Conservation (phyloP, 1,140 invertebrate species). For the Bombus superbus region DNA sequence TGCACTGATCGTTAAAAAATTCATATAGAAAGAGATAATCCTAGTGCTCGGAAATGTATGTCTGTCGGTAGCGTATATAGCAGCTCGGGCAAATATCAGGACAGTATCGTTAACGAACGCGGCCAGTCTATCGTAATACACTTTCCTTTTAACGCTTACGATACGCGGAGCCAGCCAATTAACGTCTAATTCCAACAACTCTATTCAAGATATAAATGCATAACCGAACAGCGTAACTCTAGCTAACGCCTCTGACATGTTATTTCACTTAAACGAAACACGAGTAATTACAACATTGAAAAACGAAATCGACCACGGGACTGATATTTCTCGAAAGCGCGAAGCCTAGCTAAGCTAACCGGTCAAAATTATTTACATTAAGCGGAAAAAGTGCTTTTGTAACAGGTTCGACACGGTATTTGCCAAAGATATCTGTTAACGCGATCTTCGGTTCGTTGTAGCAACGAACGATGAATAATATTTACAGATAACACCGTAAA, state of each 20-base stretch:
- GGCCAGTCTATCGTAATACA: conserved; percentile 7
- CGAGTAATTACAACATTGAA: not conserved
- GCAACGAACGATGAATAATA: too few species aligned
- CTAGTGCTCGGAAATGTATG: too few species aligned
- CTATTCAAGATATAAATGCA: conserved; percentile 9
- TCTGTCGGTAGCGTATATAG: not conserved
- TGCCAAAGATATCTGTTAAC: too few species aligned
- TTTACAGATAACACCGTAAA: too few species aligned
- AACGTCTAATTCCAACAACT: conserved; percentile 19
- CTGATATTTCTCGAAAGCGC: not conserved
- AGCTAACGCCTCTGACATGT: not conserved
- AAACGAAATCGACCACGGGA: not conserved
- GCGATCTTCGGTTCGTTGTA: too few species aligned
- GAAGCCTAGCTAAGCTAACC: not conserved
- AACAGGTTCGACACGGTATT: too few species aligned
- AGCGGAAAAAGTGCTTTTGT: not conserved
- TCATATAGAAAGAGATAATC: too few species aligned
- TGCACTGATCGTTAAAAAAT: too few species aligned
- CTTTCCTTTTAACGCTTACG: not conserved
- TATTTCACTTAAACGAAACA: not conserved
- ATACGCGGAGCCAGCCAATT: conserved; percentile 26
- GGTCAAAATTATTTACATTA: not conserved
- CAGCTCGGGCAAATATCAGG: not conserved
- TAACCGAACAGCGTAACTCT: conserved; percentile 15
- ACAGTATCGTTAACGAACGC: not conserved